Conservation (phyloP, 2,797 vertebrate genomes). For the Xerus rutilus region DNA sequence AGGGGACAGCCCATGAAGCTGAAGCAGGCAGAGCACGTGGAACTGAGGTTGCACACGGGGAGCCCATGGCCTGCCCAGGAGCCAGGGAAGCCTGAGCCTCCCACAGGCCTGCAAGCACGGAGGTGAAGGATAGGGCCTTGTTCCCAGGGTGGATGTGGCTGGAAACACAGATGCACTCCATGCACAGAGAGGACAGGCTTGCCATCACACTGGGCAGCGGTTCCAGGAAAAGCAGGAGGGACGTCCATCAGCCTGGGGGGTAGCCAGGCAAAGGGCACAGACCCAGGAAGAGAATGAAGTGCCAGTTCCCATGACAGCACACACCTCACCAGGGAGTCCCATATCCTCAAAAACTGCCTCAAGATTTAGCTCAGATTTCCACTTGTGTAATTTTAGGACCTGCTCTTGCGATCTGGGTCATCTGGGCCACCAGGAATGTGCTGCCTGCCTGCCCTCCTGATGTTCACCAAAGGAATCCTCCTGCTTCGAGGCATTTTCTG, state of each 20-base stretch:
- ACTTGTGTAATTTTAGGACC: rapidly evolving
- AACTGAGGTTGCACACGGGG: background rate
- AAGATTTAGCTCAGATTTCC: background rate
- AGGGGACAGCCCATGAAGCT: no score
- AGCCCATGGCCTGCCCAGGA: background rate
- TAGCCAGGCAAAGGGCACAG: background rate
- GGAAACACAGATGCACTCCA: background rate
- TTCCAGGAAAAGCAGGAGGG: background rate
- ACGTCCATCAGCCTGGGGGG: background rate
- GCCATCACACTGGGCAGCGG: rapidly evolving
- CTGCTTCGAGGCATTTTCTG: background rate
- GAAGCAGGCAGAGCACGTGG: background rate
- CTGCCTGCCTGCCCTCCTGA: background rate
- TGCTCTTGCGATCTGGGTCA: background rate
- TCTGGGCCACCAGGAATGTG: background rate
- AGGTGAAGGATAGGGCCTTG: background rate
- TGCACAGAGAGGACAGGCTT: background rate
- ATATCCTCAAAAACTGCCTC: background rate
- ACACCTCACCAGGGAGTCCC: background rate
- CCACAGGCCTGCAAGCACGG: background rate
- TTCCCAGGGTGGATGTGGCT: rapidly evolving
- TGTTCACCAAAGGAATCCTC: background rate
- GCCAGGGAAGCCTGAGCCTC: background rate
- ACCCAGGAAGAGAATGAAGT: background rate
- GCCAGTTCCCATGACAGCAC: background rate